phyloP scores from a whole-genome alignment of 2,888 invertebrate genomes.

The Chloroclysta siterata region DNA sequence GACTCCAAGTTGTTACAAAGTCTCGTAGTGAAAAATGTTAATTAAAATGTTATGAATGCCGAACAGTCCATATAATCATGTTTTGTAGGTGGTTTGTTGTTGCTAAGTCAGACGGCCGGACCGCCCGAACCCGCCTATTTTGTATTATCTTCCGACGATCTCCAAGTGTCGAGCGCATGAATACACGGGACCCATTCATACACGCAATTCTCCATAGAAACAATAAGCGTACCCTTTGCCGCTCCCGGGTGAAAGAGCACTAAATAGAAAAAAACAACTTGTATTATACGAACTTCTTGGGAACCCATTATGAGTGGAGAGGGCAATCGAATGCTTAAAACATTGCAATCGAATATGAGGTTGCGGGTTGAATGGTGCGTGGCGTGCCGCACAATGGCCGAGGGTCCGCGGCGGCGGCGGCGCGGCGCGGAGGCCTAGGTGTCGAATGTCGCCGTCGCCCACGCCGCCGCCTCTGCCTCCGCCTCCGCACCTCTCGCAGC shows the following conservation, averaged over 20 bases:
- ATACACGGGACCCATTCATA: conserved; percentile 77
- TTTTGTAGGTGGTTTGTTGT: conserved; percentile 76
- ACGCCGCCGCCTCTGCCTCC: conserved; percentile 54
- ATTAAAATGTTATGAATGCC: neutral
- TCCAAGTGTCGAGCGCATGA: conserved; percentile 71
- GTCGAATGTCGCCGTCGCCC: conserved; percentile 65
- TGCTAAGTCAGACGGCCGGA: conserved; percentile 63
- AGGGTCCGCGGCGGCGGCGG: conserved; percentile 40
- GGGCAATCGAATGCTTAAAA: conserved; percentile 84
- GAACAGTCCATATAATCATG: conserved; percentile 36
- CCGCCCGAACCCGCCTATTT: conserved; percentile 72
- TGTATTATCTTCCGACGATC: conserved; percentile 78
- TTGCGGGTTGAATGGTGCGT: conserved; percentile 64
- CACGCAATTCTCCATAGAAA: conserved; percentile 78
- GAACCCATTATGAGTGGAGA: conserved; percentile 78
- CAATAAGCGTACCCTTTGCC: conserved; percentile 80
- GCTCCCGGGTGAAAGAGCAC: conserved; percentile 73
- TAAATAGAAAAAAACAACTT: conserved; percentile 69
- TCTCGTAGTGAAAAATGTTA: too few relatives aligned
- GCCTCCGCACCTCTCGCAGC: conserved; percentile 62
- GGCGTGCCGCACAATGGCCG: conserved; percentile 48
- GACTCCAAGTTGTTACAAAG: too few relatives aligned
- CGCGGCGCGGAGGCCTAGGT: conserved; percentile 55
- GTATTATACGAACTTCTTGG: conserved; percentile 76
- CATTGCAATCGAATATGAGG: conserved; percentile 80